These are phyloP conservation scores for Zaprionus inermis DNA, from an alignment of 1,140 invertebrate species.

Conservation along the genomic window DNA sequence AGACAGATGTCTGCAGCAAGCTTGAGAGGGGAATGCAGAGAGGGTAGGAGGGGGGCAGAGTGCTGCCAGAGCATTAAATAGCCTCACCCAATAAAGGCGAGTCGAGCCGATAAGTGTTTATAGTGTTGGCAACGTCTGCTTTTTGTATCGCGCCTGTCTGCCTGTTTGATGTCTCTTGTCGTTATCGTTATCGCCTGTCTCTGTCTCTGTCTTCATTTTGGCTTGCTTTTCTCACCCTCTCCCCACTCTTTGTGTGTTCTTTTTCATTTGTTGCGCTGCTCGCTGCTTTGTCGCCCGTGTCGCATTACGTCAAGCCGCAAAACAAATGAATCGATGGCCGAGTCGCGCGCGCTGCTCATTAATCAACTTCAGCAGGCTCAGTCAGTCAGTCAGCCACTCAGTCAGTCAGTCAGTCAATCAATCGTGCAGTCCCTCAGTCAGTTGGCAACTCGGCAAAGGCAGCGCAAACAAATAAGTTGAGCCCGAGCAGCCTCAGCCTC, in stretches of 20 bases:
- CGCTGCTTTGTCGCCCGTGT: conserved; percentile 23
- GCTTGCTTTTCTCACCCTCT: not conserved
- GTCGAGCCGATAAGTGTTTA: conserved; percentile 1
- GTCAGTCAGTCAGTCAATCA: not conserved
- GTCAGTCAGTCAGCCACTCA: conserved; percentile 14
- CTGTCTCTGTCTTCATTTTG: conserved; percentile 18
- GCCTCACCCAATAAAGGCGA: no score
- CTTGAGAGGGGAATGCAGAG: not conserved
- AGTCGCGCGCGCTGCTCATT: conserved; percentile 36
- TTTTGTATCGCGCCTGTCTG: not conserved
- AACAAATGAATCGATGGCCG: conserved; percentile 48
- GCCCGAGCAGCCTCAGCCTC: conserved; percentile 8
- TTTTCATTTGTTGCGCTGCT: not conserved
- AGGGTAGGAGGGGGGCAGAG: not conserved
- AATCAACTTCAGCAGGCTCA: conserved; percentile 46
- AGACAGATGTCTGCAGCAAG: not conserved
- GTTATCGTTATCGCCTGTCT: conserved; percentile 18
- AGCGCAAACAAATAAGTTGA: conserved; percentile 46
- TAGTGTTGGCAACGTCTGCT: conserved; percentile 4
- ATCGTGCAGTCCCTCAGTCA: conserved; percentile 3
- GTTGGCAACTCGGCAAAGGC: conserved; percentile 26
- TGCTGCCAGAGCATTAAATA: not conserved
- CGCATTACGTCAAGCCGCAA: conserved; percentile 40
- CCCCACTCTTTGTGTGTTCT: not conserved
- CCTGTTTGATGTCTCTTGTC: conserved; percentile 15